Percentiles rank a stretch among this genome's conserved stretches.
These are phyloP conservation scores for Lasioglossum zephyrum DNA, from an alignment of 2,888 invertebrate species.

Conservation along the genomic window DNA sequence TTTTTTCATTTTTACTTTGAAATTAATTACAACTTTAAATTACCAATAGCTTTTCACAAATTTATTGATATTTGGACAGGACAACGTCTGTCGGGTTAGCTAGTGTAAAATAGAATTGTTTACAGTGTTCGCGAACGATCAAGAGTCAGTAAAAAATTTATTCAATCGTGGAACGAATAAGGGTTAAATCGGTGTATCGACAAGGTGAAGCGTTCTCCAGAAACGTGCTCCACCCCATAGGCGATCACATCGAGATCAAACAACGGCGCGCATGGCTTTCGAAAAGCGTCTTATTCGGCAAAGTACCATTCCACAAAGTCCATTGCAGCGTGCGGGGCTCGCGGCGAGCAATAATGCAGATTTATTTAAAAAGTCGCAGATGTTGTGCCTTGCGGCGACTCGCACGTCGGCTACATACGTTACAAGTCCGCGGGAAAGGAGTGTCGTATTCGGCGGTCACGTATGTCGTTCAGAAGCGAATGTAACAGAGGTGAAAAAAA, in stretches of 20 bases:
- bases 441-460: constrained; percentile 61
- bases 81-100: too few species aligned
- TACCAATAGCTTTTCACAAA: too few species aligned
- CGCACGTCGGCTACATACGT: constrained; percentile 61
- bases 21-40: too few species aligned
- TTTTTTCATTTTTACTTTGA: too few species aligned
- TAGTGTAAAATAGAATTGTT: too few species aligned
- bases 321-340: neutral
- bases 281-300: neutral
- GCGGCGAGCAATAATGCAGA: neutral
- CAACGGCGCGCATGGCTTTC: neutral
- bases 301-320: neutral
- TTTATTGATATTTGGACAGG: too few species aligned
- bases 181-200: neutral
- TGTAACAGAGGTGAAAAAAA: constrained; percentile 54
- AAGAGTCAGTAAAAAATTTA: too few species aligned
- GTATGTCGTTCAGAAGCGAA: constrained; percentile 67
- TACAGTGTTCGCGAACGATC: too few species aligned
- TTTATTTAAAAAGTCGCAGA: constrained; percentile 7
- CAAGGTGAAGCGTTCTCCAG: neutral
- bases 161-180: neutral
- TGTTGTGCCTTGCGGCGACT: constrained; percentile 13
- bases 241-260: neutral
- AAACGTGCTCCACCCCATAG: neutral
- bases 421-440: constrained; percentile 38